A percentile compares a stretch with the other conserved stretches of the same genome.
phyloP scores from a whole-genome alignment of 1,140 invertebrate species.

The Bombus picipes region DNA sequence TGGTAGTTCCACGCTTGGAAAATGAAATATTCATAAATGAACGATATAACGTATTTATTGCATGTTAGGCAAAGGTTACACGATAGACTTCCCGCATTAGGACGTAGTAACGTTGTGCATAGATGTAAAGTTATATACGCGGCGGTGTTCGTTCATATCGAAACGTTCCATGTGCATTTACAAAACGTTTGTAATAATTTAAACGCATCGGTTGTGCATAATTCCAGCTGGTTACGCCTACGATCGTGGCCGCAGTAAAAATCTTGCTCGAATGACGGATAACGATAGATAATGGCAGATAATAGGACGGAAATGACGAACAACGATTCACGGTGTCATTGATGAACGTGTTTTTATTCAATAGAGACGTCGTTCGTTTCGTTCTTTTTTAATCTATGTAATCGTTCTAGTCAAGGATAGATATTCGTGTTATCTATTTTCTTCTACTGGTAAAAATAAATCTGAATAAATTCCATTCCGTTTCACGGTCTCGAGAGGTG shows the following conservation, averaged over 20 bases:
- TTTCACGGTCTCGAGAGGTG: not conserved
- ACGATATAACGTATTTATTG: slow-evolving; percentile 22
- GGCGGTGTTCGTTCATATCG: not conserved
- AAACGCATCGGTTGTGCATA: slow-evolving; percentile 2
- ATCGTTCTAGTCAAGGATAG: not conserved
- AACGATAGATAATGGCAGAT: slow-evolving; percentile 1
- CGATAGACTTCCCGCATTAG: slow-evolving; percentile 12
- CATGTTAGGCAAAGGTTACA: slow-evolving; percentile 24
- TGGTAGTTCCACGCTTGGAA: not conserved
- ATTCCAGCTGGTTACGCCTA: slow-evolving; percentile 3
- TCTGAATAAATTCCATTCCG: not conserved
- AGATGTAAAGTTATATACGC: not conserved
- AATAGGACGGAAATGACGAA: slow-evolving; percentile 1
- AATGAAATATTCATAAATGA: slow-evolving; percentile 41
- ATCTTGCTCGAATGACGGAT: slow-evolving; percentile 14
- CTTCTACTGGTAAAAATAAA: slow-evolving; percentile 4
- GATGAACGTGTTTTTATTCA: not conserved
- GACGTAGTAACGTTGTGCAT: slow-evolving; percentile 8
- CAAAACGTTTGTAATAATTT: slow-evolving; percentile 29
- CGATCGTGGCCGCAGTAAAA: not conserved
- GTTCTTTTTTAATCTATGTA: not conserved
- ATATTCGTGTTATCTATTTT: slow-evolving; percentile 6
- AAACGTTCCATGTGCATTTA: not conserved
- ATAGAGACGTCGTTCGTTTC: not conserved
- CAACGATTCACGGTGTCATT: not conserved